Percentiles rank a stretch among this genome's conserved stretches.
Conservation (phyloP, 2,888 invertebrate genomes). For the Meghimatium bilineatum region DNA sequence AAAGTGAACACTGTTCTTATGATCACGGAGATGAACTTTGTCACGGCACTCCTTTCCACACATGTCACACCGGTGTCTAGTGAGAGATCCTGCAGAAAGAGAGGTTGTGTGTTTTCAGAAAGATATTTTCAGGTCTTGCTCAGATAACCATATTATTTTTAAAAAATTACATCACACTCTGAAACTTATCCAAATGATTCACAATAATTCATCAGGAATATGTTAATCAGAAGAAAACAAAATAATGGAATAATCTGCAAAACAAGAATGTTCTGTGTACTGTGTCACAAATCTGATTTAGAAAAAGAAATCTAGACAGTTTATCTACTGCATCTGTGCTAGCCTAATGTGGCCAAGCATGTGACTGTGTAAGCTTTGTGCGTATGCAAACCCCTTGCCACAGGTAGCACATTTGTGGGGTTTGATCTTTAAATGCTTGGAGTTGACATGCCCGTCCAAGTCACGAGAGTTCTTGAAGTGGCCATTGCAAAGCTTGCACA, state of each 20-base stretch:
- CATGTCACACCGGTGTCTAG: slow-evolving; percentile 42
- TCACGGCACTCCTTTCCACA: slow-evolving; percentile 44
- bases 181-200: background rate
- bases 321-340: background rate
- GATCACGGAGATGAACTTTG: slow-evolving; percentile 42
- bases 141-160: background rate
- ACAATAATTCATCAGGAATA: background rate
- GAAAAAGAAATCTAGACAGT: background rate
- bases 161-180: background rate
- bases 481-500: slow-evolving; percentile 38
- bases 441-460: slow-evolving; percentile 44
- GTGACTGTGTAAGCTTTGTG: slow-evolving; percentile 43
- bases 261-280: background rate
- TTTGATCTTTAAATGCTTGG: slow-evolving; percentile 40
- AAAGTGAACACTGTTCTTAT: slow-evolving; percentile 43
- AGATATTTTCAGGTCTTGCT: background rate
- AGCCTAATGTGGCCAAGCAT: slow-evolving; percentile 10
- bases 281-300: background rate
- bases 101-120: background rate
- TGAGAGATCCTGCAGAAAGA: slow-evolving; percentile 37
- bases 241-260: background rate
- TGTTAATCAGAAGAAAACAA: background rate
- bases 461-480: slow-evolving; percentile 44
- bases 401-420: slow-evolving; percentile 38
- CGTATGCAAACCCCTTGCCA: slow-evolving; percentile 46